A percentile compares a stretch with the other conserved stretches of the same genome.
These are phyloP conservation scores for Podabrus alpinus DNA, from an alignment of 2,888 invertebrate genomes.

Conservation along the genomic window DNA sequence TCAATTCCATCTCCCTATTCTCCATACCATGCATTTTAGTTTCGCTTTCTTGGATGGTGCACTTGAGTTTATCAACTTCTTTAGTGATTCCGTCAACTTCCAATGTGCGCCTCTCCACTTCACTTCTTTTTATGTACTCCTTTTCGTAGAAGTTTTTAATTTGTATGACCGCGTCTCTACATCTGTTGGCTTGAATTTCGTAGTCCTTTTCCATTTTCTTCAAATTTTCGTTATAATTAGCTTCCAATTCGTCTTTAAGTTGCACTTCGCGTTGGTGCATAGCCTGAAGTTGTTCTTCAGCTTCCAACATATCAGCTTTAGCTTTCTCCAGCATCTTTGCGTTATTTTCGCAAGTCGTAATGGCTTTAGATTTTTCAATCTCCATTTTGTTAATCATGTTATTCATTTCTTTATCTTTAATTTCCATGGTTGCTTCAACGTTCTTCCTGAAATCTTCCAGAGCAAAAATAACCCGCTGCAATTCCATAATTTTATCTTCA, in stretches of 20 bases:
- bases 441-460: slow-evolving; percentile 40
- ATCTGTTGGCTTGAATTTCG: slow-evolving; percentile 38
- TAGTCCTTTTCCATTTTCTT: slow-evolving; percentile 42
- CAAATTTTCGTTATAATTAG: slow-evolving; percentile 30
- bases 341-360: slow-evolving; percentile 27
- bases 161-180: slow-evolving; percentile 45
- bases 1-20: slow-evolving; percentile 41
- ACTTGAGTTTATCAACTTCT: slow-evolving; percentile 56
- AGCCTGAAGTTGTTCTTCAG: slow-evolving; percentile 36
- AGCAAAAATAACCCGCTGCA: slow-evolving; percentile 27
- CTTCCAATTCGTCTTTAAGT: slow-evolving; percentile 23
- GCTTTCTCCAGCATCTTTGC: slow-evolving; percentile 38
- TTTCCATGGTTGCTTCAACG: slow-evolving; percentile 37
- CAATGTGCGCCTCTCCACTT: slow-evolving; percentile 58
- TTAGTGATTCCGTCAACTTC: slow-evolving; percentile 57
- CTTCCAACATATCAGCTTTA: slow-evolving; percentile 38
- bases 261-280: slow-evolving; percentile 35
- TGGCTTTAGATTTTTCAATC: slow-evolving; percentile 42
- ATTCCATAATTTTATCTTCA: slow-evolving; percentile 29
- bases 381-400: slow-evolving; percentile 47
- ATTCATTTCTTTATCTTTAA: slow-evolving; percentile 45
- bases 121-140: slow-evolving; percentile 62
- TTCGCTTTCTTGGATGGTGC: slow-evolving; percentile 54
- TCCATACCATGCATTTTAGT: slow-evolving; percentile 49
- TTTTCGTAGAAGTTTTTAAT: slow-evolving; percentile 59